Conservation (phyloP, 37 sponge, comb jelly and placozoan species). For the Hormiphora californensis region DNA sequence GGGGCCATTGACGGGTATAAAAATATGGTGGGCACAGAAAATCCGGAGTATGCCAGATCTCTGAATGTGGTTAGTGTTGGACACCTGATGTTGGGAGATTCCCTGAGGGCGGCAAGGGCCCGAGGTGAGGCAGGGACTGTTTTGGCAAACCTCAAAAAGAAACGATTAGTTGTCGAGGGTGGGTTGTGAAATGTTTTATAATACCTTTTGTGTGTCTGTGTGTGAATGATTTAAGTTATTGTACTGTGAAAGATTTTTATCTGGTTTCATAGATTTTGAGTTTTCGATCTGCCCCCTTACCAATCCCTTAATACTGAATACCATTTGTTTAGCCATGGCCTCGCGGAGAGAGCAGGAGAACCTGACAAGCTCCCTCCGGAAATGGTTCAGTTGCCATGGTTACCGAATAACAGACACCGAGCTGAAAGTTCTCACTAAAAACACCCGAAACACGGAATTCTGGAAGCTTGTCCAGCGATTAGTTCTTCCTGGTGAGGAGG, state of each 20-base stretch:
- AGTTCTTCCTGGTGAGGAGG: slow-evolving; percentile 26
- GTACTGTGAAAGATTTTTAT: not conserved
- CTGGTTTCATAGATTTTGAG: not conserved
- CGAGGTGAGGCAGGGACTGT: slow-evolving; percentile 32
- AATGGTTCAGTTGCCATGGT: slow-evolving; percentile 6
- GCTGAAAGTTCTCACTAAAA: slow-evolving; percentile 31
- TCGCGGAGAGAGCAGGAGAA: slow-evolving; percentile 42
- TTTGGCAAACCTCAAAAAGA: slow-evolving; percentile 14
- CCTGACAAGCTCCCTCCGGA: not conserved
- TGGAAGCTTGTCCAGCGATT: slow-evolving; percentile 30
- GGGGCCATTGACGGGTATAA: slow-evolving; percentile 51
- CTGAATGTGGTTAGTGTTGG: slow-evolving; percentile 53
- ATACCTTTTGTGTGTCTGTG: not conserved
- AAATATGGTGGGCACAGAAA: slow-evolving; percentile 36
- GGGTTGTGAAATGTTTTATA: not conserved
- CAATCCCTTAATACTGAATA: too few species aligned
- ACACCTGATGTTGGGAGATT: slow-evolving; percentile 43
- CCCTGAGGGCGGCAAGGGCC: slow-evolving; percentile 12
- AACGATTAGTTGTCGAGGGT: not conserved
- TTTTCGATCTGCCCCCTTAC: not conserved
- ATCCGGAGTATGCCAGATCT: slow-evolving; percentile 46
- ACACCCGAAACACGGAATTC: slow-evolving; percentile 32
- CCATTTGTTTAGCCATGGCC: too few species aligned
- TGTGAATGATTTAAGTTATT: not conserved
- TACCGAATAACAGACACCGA: slow-evolving; percentile 43